A percentile compares a stretch with the other conserved stretches of the same genome.
These are phyloP conservation scores for Trachelus stipa DNA, from an alignment of 2,888 invertebrate species.

Conservation along the genomic window DNA sequence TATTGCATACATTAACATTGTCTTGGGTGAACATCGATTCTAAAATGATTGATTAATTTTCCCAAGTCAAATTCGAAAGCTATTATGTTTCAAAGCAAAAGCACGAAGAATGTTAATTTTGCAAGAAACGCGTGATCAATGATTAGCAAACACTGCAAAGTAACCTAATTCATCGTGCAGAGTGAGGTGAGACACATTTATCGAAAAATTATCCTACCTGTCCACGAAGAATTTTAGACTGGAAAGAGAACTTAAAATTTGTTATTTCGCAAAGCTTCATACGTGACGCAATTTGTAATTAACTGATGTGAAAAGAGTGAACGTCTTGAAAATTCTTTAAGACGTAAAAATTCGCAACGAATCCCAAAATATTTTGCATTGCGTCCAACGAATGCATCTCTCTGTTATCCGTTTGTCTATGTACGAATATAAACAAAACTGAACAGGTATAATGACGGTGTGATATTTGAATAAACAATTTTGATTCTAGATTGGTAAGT, in stretches of 20 bases:
- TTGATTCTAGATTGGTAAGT: background rate
- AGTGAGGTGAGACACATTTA: background rate
- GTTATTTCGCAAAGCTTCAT: background rate
- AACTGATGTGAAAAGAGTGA: background rate
- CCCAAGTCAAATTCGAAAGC: background rate
- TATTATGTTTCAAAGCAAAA: background rate
- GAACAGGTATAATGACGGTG: background rate
- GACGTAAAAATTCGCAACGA: background rate
- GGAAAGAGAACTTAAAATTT: background rate
- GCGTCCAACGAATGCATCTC: background rate
- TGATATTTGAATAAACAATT: background rate
- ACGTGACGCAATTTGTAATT: background rate
- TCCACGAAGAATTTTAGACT: background rate
- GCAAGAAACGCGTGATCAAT: background rate
- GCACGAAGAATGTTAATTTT: background rate
- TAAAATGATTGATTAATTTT: too few relatives aligned
- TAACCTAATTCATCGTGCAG: background rate
- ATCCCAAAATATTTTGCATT: background rate
- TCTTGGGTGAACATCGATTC: too few relatives aligned
- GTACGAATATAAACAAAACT: background rate
- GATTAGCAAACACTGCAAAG: background rate
- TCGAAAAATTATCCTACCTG: background rate
- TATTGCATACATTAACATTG: too few relatives aligned
- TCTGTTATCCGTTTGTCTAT: background rate
- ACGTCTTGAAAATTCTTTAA: background rate